Evolutionary conservation across 2,888 invertebrate species (phyloP), one percentile per base, ranked within the genome.

Genomic region (Thymelicus lineola): DNA sequence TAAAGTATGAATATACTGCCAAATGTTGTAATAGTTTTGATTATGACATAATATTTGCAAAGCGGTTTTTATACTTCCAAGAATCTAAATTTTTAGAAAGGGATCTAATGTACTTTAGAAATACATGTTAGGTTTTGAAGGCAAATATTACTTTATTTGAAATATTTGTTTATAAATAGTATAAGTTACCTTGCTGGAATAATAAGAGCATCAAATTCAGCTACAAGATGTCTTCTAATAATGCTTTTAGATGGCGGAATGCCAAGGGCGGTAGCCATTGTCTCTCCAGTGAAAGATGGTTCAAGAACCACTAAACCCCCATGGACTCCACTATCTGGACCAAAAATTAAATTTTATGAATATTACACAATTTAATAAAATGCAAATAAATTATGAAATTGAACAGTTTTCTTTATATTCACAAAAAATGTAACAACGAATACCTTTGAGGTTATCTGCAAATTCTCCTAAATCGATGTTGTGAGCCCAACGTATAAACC

Each of bases 391-490:
- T 28, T 28, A 2, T 28, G 3, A 28, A 28, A 28, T 28, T 1
- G 28, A 28, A 5, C 1, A 28, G 5, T 28, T 28, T 28, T 5
- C 28, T 28, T 28, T 28, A 28, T 28, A 28, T 3, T 28, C 1
- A 28, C 28, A 28, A 28, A 28, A 28, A 28, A 2, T 5, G 3
- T 28, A 28, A 28, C 0, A 28, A 28, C 28, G 28, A 28, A 28
- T 81, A 97, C 98, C 98, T 96, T 97, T 98, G 55, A 98, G 94
- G 90, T 98, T 98, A 77, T 98, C 98, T 76, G 98, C 97, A 87
- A 98, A 98, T 94, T 98, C 98, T 71, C 96, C 96, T 81, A 99
- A 95, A 94, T 99, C 98, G 85, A 99, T 98, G 86, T 97, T 97
- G 82, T 97, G 95, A 38, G 98, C 97, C 99, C 98, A 99, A 84